Evolutionary conservation across 2,797 vertebrate species (phyloP).

Genomic region (Xerus rutilus): DNA sequence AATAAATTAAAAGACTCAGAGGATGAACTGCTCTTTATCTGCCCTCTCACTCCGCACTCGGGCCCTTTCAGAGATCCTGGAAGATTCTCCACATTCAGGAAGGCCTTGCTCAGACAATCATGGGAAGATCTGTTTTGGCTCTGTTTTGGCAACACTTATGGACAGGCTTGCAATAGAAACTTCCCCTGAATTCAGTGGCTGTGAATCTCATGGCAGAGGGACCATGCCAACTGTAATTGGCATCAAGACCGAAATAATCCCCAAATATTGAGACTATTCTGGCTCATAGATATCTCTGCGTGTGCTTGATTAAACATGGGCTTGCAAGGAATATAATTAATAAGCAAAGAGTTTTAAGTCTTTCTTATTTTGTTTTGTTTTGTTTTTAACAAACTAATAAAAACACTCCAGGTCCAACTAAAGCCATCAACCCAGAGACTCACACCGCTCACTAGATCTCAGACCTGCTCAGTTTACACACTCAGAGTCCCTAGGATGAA

Average conservation of each 20-base stretch:
- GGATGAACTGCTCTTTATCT: not conserved
- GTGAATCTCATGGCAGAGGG: not conserved
- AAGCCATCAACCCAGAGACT: not conserved
- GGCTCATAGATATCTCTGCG: not conserved
- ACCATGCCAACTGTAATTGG: not conserved
- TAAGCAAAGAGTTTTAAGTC: not conserved
- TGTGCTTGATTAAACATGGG: not conserved
- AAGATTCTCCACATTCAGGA: not conserved
- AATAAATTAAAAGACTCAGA: not conserved
- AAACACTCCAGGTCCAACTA: not conserved
- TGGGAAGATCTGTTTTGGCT: not conserved
- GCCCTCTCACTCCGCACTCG: not conserved
- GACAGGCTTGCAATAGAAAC: not conserved
- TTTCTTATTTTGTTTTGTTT: not conserved
- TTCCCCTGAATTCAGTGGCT: not conserved
- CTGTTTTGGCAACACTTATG: not conserved
- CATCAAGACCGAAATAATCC: not conserved
- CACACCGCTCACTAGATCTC: not conserved
- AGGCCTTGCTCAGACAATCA: not conserved
- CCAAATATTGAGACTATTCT: not conserved
- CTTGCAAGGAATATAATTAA: conserved; percentile 30
- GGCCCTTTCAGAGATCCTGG: not conserved
- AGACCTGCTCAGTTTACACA: not conserved
- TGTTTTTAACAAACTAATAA: conserved; percentile 27
- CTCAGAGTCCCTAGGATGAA: not conserved